phyloP scores from a whole-genome alignment of 2,113 vertebrate species.

The Symphodus melops region DNA sequence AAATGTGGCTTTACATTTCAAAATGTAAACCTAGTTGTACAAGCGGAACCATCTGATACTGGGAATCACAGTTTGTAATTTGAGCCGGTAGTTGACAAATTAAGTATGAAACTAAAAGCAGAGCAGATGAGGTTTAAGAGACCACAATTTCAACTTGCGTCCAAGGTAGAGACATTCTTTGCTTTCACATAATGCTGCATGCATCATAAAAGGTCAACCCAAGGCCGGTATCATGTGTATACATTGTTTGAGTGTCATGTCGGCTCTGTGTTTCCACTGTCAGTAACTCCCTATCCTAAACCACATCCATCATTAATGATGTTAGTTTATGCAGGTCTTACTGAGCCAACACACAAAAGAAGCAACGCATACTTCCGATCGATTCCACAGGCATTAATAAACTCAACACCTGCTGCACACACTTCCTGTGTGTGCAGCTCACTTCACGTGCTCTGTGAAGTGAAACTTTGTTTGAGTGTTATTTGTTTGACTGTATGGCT shows the following conservation, averaged over 20 bases:
- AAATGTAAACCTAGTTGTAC: slow-evolving; percentile 48
- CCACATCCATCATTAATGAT: slow-evolving; percentile 47
- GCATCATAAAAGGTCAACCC: slow-evolving; percentile 1
- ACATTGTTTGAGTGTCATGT: neutral
- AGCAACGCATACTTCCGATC: slow-evolving; percentile 31
- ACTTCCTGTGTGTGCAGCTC: slow-evolving; percentile 47
- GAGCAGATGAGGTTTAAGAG: slow-evolving; percentile 17
- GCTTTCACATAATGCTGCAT: neutral
- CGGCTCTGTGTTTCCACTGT: slow-evolving; percentile 11
- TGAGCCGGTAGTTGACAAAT: slow-evolving; percentile 41
- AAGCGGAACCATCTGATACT: slow-evolving; percentile 20
- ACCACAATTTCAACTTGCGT: slow-evolving; percentile 5
- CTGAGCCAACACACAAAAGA: slow-evolving; percentile 24
- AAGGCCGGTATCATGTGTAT: neutral
- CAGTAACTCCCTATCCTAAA: slow-evolving; percentile 29
- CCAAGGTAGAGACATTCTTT: neutral
- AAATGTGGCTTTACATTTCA: slow-evolving; percentile 47
- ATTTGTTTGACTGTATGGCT: slow-evolving; percentile 62
- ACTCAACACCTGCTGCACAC: slow-evolving; percentile 53
- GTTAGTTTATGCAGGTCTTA: slow-evolving; percentile 35
- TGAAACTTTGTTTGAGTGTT: slow-evolving; percentile 41
- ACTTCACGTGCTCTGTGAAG: slow-evolving; percentile 41
- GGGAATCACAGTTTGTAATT: slow-evolving; percentile 34
- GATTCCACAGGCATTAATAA: slow-evolving; percentile 35
- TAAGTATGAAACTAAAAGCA: slow-evolving; percentile 37